A percentile compares a stretch with the other conserved stretches of the same genome.
Conservation (phyloP, 2,888 invertebrate species). For the Eueremaeus valkanovi region DNA sequence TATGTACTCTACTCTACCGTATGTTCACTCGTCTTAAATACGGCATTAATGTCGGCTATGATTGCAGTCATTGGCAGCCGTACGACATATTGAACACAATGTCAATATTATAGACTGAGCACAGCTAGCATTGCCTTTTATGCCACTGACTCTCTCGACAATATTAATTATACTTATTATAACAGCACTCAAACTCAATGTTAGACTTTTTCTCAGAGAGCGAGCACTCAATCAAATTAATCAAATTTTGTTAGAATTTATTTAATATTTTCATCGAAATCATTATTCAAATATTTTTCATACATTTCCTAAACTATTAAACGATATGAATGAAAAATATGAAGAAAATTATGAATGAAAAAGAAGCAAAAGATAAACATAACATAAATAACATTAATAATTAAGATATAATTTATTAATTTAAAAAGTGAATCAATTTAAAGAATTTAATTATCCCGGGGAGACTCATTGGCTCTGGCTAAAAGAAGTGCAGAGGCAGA, state of each 20-base stretch:
- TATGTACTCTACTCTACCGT: not conserved
- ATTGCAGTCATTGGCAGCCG: not conserved
- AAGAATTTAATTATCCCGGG: conserved; percentile 35
- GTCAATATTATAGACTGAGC: not conserved
- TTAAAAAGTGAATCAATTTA: conserved; percentile 33
- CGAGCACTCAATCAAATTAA: conserved; percentile 26
- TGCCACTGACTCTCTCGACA: not conserved
- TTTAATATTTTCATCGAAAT: conserved; percentile 30
- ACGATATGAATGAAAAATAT: conserved; percentile 20
- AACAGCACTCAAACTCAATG: conserved; percentile 9
- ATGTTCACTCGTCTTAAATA: not conserved
- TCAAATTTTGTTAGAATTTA: conserved; percentile 27
- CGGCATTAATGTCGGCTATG: conserved; percentile 8
- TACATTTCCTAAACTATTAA: not conserved
- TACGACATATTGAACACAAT: not conserved
- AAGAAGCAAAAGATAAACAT: conserved; percentile 23
- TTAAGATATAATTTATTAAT: conserved; percentile 34
- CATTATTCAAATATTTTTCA: conserved; percentile 18
- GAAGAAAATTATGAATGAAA: conserved; percentile 18
- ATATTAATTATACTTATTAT: conserved; percentile 33
- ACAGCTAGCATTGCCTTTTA: not conserved
- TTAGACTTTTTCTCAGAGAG: not conserved
- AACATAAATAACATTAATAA: not conserved
- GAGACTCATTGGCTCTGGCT: too few species aligned
- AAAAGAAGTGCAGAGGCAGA: not conserved